Evolutionary conservation across 2,888 invertebrate genomes (phyloP), one percentile per base, ranked within the genome.

Genomic region (Zhengitettix transpicula): DNA sequence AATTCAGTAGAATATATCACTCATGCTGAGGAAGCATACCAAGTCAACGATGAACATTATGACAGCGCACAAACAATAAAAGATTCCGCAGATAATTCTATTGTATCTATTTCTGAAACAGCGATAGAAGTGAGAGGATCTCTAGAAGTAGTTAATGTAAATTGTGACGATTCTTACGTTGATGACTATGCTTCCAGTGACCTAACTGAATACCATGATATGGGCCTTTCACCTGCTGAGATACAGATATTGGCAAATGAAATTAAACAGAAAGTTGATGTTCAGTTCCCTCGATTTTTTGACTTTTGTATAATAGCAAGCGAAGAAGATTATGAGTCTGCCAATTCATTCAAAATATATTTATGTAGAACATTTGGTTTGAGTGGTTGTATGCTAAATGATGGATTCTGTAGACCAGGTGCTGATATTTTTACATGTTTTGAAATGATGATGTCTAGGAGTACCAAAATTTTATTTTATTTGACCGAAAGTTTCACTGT

Each of bases 381-480:
- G 40, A 42, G 47, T 10, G 62, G 62, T 11, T 62, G 62, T 42
- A 60, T 52, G 52, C 40, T 62, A 17, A 28, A 62, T 28, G 60
- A 62, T 44, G 58, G 57, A 11, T 53, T 51, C 52, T 52, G 55
- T 14, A 53, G 9, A 10, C 12, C 59, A 40, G 62, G 62, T 12
- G n/a, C 47, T 16, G 62, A 62, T 53, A 51, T 52, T 40, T 62
- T 62, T 58, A 42, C 57, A 10, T 47, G 57, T 17, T 62, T 57
- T 51, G 60, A 62, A 47, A 44, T 28, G 5, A 62, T 62, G 62
- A 62, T 62, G 56, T 55, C 58, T 11, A 57, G 60, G 42, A 60
- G 60, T n/a, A 60, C 62, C 12, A 62, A 62, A 58, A 56, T 62
- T 17, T 56, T 62, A 16, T 62, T 62, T 42, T 60, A 55, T 12